Percentiles rank a stretch among this genome's conserved stretches.
Conservation (phyloP, 30 jellyfish, hydroid and myxozoan species). For the Nemopilema nomurai region DNA sequence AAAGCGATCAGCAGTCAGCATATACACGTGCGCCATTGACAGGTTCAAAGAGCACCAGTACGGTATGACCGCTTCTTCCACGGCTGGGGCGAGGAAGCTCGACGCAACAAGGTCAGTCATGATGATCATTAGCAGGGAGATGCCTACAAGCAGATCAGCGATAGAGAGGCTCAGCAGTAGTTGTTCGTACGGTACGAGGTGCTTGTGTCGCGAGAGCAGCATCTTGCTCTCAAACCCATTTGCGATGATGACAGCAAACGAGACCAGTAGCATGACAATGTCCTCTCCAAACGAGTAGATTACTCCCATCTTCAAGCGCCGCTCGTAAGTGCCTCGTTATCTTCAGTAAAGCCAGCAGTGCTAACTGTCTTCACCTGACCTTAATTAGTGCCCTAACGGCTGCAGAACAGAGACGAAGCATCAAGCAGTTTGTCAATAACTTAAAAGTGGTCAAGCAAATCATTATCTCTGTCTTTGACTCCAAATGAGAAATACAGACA, state of each 20-base stretch:
- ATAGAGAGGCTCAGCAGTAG: slow-evolving; percentile 42
- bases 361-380: background rate
- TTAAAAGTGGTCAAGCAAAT: no score
- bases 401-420: no score
- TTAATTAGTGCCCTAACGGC: no score
- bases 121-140: background rate
- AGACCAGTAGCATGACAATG: background rate
- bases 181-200: slow-evolving; percentile 22
- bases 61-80: background rate
- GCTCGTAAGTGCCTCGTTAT: background rate
- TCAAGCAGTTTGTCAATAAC: no score
- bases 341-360: background rate
- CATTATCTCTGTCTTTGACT: no score
- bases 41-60: slow-evolving; percentile 22
- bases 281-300: slow-evolving; percentile 12
- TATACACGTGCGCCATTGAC: slow-evolving; percentile 18
- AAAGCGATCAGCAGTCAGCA: slow-evolving; percentile 30
- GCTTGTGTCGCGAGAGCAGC: background rate
- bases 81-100: background rate
- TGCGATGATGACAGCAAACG: slow-evolving; percentile 11
- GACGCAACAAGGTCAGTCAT: background rate
- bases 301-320: background rate
- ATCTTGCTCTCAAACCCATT: slow-evolving; percentile 20
- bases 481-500: no score
- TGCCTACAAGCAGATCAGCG: slow-evolving; percentile 48